phyloP scores from a whole-genome alignment of 2,113 vertebrate species.

The Taxidea taxus region DNA sequence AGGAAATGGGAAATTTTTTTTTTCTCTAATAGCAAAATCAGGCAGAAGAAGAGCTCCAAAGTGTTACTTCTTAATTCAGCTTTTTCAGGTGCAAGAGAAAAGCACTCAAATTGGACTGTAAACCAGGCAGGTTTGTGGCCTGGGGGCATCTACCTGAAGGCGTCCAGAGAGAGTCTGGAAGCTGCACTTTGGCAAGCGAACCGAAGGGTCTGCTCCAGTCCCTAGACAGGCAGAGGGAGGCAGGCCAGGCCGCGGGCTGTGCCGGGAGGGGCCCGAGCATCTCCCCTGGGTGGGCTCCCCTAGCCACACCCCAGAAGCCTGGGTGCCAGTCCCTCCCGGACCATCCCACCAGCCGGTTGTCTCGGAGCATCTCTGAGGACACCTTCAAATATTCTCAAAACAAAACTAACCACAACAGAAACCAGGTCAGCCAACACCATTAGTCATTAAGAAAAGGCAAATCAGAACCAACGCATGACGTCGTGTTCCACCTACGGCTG shows the following conservation, averaged over 20 bases:
- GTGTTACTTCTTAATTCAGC: background rate
- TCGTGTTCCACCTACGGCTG: background rate
- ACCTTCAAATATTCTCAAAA: background rate
- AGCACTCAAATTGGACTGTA: background rate
- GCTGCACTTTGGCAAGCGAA: background rate
- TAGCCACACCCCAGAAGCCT: fast-evolving
- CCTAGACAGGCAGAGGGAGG: background rate
- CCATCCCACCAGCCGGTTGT: background rate
- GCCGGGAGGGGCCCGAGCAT: fast-evolving
- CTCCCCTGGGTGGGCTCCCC: background rate
- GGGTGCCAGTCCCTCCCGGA: background rate
- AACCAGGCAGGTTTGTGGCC: background rate
- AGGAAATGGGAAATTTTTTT: background rate
- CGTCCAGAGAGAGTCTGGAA: background rate
- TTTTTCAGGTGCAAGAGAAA: background rate
- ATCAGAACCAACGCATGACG: background rate
- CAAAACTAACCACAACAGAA: no score
- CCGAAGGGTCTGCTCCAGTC: background rate
- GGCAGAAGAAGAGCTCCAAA: background rate
- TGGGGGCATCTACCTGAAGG: background rate
- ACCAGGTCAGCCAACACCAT: background rate
- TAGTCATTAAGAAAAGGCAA: background rate
- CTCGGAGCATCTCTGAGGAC: background rate
- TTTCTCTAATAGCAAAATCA: background rate
- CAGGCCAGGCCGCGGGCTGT: background rate